Conservation (phyloP, 2,888 invertebrate genomes). For the Panorpa germanica region DNA sequence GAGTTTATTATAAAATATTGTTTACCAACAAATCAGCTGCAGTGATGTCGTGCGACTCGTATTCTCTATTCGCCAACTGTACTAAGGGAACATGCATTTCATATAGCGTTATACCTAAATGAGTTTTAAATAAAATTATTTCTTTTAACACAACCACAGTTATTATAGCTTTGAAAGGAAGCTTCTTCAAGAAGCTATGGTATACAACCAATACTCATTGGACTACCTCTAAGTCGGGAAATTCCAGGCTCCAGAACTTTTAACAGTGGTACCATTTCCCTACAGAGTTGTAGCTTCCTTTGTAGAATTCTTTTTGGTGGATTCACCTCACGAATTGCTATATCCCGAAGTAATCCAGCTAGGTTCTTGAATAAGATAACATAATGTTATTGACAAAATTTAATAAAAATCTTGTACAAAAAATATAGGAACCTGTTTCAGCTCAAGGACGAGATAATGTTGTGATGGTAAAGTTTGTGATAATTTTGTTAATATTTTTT, state of each 20-base stretch:
- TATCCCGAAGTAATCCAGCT: slow-evolving; percentile 33
- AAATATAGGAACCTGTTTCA: no score
- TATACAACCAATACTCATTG: slow-evolving; percentile 2
- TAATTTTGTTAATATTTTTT: slow-evolving; percentile 32
- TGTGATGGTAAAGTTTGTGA: slow-evolving; percentile 37
- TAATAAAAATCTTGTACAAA: no score
- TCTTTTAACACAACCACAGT: no score
- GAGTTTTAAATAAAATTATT: slow-evolving; percentile 16
- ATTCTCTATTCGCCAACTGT: slow-evolving; percentile 41
- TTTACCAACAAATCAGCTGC: slow-evolving; percentile 30
- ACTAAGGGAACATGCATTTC: slow-evolving; percentile 51
- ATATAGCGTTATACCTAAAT: slow-evolving; percentile 46
- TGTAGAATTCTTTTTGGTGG: slow-evolving; percentile 34
- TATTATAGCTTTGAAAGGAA: no score
- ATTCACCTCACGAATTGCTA: slow-evolving; percentile 27
- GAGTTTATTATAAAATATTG: no score
- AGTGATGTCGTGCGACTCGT: slow-evolving; percentile 36
- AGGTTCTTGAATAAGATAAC: no score
- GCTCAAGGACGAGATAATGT: slow-evolving; percentile 45
- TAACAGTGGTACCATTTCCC: slow-evolving; percentile 41
- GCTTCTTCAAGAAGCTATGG: not conserved
- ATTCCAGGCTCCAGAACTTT: slow-evolving; percentile 51
- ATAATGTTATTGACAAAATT: no score
- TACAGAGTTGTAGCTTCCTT: slow-evolving; percentile 44
- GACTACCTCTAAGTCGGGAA: slow-evolving; percentile 45